Base-by-base conservation (phyloP, 2,113 vertebrate genomes). In the Corydoras maculifer region DNA sequence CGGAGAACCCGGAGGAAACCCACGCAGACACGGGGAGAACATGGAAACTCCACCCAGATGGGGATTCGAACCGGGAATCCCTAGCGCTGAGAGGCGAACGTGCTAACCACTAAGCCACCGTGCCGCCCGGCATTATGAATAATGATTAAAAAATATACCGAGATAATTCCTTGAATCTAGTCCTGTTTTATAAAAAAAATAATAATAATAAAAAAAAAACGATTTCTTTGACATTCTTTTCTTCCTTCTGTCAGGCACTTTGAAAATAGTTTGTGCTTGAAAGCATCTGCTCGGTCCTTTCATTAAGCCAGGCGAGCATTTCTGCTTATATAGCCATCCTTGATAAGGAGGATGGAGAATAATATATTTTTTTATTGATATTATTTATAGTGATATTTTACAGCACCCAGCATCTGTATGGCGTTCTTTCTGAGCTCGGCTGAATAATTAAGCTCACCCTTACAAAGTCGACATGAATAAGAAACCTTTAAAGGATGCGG, bases 361-460 rank as follows among this genome's bases (percentile, higher is more conserved):
- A 25, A 25, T 25, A 25, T 25, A 25, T 25, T 25, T 25, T 25
- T 25, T 25, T 25, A 25, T 25, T 25, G 18, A 25, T 25, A 25
- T 25, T 25, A 25, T 25, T 25, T 25, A 75, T 64, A 29, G 73
- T 69, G 69, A 75, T 62, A 75, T 75, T 80, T 78, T 75, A 78
- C 71, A 75, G 76, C 74, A 54, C 51, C 48, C 15, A 7, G 76
- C 75, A 80, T 80, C 78, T 80, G 78, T 72, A 80, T 77, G 66
- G 66, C 43, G 62, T 74, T 75, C 72, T 77, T 71, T 58, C 53
- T 18, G 67, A 77, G 58, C 68, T 64, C 69, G 58, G 69, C 61
- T 72, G 78, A 74, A 80, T 69, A 80, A 77, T 80, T 62, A 69
- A 66, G 76, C 72, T 66, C 66, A 77, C 74, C 75, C 75, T 75